Evolutionary conservation across 2,888 invertebrate genomes (phyloP), one percentile per base, ranked within the genome.

Genomic region (Amorpha juglandis): DNA sequence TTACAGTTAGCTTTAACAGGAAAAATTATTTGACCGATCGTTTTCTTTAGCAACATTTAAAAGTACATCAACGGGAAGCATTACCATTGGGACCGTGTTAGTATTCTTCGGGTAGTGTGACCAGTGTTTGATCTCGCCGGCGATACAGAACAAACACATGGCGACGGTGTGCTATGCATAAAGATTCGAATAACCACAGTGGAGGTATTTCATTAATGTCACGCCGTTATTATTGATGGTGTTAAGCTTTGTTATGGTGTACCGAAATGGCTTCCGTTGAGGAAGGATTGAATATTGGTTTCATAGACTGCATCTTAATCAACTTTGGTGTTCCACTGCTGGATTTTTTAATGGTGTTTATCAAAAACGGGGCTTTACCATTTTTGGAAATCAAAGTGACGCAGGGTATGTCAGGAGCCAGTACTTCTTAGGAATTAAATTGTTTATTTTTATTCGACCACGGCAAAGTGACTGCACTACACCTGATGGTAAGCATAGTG

Each of bases 161-260:
- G 62, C 33, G 12, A 19, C n/a, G 47, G 33, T 45, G 62, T 65
- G 67, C 16, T 69, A 68, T 68, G 70, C 65, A 50, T 65, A 62
- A 64, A 55, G 52, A 66, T 45, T n/a, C 14, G 14, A 11, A n/a
- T 14, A 42, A 53, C 51, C 16, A 42, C 27, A 52, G 45, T 63
- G 52, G 65, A 69, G 67, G 70, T 65, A 72, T 70, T 66, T 69
- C 51, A 52, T 65, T 70, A 70, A 69, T 67, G 67, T 47, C 52
- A 62, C 63, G 67, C 70, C 68, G 70, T 70, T 70, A 70, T 70
- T 69, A 70, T 51, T 64, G 35, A 55, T 48, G 11, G 7, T 8
- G 38, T 38, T 19, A 19, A 3, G 50, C 11, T 50, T 19, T 50
- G 48, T n/a, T n/a, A 6, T 50, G 19, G 50, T 0, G 16, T 48